Base-by-base conservation (phyloP, 2,888 invertebrate genomes). In the Agrochola macilenta region DNA sequence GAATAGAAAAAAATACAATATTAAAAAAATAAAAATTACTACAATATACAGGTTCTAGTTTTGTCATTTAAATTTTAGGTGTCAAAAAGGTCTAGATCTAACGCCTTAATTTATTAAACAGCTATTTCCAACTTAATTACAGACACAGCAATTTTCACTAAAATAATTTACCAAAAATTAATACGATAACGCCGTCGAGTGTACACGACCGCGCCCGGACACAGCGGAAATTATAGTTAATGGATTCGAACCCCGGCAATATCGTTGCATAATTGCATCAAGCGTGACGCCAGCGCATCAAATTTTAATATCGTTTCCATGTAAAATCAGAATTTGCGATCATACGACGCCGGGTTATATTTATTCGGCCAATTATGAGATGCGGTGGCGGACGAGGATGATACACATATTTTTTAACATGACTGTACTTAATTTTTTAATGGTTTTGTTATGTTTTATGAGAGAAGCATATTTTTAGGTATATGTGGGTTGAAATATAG, bases 191-290 rank as follows among this genome's bases (percentile, higher is more conserved):
- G 81, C 54, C 20, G 35, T 71, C 52, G 77, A 90, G 87, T 80
- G 84, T 91, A 89, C 88, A 57, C 72, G 52, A 72, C 84, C 76
- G 66, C 72, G 66, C 71, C 68, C 82, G 86, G 81, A 77, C 90
- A 78, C 76, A 76, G 79, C 88, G 90, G 91, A 93, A 93, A 94
- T 94, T 91, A 93, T 90, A 89, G 91, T 90, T 95, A 95, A 95
- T 95, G 95, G 95, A 95, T 94, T 93, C 89, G 92, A 88, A 91
- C 91, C 93, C 87, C 83, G 81, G 92, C 94, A 91, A 95, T 95
- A 95, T 95, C 91, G 95, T 91, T 93, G 93, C 94, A 94, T 95
- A 95, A 95, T 95, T 95, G 93, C 94, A 95, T 95, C 92, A 93
- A 83, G 83, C 86, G 78, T 89, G 87, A 86, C 87, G 85, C 84